Evolutionary conservation across 92 coral and sea anemone genomes (phyloP), one percentile per base, ranked within the genome.

Genomic region (Micromussa lordhowensis): DNA sequence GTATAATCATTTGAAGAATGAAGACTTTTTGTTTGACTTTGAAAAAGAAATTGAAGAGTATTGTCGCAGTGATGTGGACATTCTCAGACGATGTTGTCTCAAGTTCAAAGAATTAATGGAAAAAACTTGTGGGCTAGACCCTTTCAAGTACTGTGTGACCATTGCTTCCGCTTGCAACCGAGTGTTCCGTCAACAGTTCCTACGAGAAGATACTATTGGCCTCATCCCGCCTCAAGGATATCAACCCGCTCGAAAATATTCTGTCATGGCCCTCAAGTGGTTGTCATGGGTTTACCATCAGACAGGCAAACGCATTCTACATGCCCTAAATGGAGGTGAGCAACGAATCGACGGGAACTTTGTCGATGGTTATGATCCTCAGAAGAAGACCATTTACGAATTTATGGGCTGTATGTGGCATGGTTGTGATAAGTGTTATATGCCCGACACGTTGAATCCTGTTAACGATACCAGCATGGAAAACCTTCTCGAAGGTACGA

Each of bases 11-110:
- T 49, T 84, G 10, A 78, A 77, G 35, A 11, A 80, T 16, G 19
- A 28, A 0, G 68, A 90, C 28, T 73, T 81, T 51, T 87, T 75
- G 76, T 92, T 92, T 80, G 89, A 94, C n/a, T 78, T 92, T 82
- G 48, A 75, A 34, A 82, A n/a, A n/a, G n/a, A n/a, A n/a, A n/a
- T n/a, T n/a, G n/a, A 87, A 12, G 78, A 59, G 11, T 94, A 90
- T 58, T 94, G 95, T 77, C 91, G 86, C 2, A 88, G 88, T 2
- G 93, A 94, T 85, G 93, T 90, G 0, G 93, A 87, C 40, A 90
- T 90, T 58, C 86, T 91, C 10, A 64, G 87, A 5, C 86, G 91
- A 24, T 83, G 88, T 53, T 89, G 90, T 68, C 85, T 92, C 10
- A 74, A 81, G 70, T 92, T 89, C 55, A 68, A 79, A 9, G 75